phyloP scores from a whole-genome alignment of 1,140 invertebrate genomes.

The Asobara japonica region DNA sequence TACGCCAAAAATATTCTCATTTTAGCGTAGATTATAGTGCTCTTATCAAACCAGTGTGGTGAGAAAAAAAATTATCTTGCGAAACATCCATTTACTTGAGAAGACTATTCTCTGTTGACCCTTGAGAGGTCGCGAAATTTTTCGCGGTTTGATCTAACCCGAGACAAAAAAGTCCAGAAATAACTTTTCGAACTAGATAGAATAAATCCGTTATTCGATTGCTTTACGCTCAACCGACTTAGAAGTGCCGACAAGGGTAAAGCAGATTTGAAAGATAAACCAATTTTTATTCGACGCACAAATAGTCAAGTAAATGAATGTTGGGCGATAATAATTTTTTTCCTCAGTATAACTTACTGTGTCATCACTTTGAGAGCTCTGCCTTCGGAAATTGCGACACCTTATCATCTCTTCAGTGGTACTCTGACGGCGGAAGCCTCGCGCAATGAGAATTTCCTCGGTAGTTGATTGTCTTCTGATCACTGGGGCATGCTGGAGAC shows the following conservation, averaged over 20 bases:
- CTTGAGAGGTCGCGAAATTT: too few relatives aligned
- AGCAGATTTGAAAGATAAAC: conserved; percentile 32
- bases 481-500: conserved; percentile 71
- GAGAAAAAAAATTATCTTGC: too few relatives aligned
- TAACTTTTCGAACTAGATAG: too few relatives aligned
- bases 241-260: too few relatives aligned
- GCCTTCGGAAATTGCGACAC: conserved; percentile 85
- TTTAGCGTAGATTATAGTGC: conserved; percentile 33
- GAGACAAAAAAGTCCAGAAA: too few relatives aligned
- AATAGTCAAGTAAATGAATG: conserved; percentile 12
- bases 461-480: conserved; percentile 89
- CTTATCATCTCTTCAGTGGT: conserved; percentile 93
- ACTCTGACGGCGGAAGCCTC: conserved; percentile 87
- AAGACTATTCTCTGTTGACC: too few relatives aligned
- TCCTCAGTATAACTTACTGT: conserved; percentile 68
- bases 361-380: conserved; percentile 83
- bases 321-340: too few relatives aligned
- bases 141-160: too few relatives aligned
- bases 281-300: not conserved
- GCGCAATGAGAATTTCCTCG: conserved; percentile 89
- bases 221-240: too few relatives aligned
- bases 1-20: not conserved
- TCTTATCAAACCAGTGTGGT: too few relatives aligned
- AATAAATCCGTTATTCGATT: too few relatives aligned
- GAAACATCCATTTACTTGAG: too few relatives aligned